These are phyloP conservation scores for Gallinago solitaria DNA, from an alignment of 2,797 vertebrate species.

Conservation along the genomic window DNA sequence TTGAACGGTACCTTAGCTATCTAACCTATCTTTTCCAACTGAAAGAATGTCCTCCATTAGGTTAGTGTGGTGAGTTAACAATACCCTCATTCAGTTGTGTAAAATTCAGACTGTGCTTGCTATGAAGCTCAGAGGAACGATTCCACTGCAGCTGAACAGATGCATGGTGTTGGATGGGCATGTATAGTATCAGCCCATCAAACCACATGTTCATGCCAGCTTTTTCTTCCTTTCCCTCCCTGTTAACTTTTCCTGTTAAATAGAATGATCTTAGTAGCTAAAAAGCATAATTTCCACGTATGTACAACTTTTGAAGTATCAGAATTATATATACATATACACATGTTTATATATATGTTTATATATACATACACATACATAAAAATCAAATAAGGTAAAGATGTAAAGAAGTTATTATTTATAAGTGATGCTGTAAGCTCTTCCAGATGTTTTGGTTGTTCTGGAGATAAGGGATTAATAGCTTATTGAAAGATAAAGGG, in stretches of 20 bases:
- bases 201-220: background rate
- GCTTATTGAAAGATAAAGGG: background rate
- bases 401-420: background rate
- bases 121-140: background rate
- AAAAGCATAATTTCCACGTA: background rate
- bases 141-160: background rate
- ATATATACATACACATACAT: background rate
- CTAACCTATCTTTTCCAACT: background rate
- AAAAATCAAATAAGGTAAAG: background rate
- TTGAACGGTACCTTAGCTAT: background rate
- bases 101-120: background rate
- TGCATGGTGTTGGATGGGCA: background rate
- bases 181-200: accelerated
- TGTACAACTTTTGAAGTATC: background rate
- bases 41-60: background rate
- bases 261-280: background rate
- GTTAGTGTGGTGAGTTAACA: background rate
- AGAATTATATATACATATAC: background rate
- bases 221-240: background rate
- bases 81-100: background rate
- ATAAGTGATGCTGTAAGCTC: background rate
- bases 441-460: background rate
- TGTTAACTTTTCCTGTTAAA: background rate
- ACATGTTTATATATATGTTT: background rate
- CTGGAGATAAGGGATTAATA: background rate